These are phyloP conservation scores for Acleris cristana DNA, from an alignment of 2,888 invertebrate species.

Conservation along the genomic window DNA sequence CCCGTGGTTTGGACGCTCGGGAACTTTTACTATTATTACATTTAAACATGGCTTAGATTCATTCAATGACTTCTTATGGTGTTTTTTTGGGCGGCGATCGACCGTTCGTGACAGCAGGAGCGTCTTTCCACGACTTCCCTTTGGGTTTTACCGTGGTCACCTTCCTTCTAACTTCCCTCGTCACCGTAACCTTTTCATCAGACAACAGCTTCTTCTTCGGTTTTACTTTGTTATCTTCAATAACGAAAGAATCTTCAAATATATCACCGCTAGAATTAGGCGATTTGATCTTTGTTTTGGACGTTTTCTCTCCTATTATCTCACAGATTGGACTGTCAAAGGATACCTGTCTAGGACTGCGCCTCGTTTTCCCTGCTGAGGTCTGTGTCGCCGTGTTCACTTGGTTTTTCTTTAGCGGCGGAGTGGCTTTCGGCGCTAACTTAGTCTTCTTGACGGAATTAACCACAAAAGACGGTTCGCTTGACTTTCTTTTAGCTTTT, in stretches of 20 bases:
- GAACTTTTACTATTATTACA: too few species aligned
- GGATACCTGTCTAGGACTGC: constrained; percentile 65
- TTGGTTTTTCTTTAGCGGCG: constrained; percentile 70
- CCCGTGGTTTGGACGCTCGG: too few species aligned
- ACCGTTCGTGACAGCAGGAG: constrained; percentile 68
- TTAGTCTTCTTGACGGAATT: constrained; percentile 64
- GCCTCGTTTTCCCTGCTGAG: constrained; percentile 57
- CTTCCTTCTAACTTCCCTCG: constrained; percentile 69
- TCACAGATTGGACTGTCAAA: constrained; percentile 72
- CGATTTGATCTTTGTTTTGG: constrained; percentile 37
- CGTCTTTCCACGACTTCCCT: constrained; percentile 67
- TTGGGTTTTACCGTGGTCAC: constrained; percentile 58
- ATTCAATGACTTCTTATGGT: neutral
- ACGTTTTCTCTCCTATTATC: constrained; percentile 54
- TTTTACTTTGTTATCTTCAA: constrained; percentile 66
- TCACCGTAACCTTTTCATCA: constrained; percentile 63
- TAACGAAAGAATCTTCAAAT: constrained; percentile 73
- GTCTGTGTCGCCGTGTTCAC: constrained; percentile 74
- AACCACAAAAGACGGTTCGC: constrained; percentile 60
- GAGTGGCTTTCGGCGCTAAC: constrained; percentile 66
- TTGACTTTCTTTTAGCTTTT: constrained; percentile 62
- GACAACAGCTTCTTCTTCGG: constrained; percentile 65
- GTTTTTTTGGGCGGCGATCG: constrained; percentile 62
- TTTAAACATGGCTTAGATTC: neutral
- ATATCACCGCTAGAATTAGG: constrained; percentile 71